Evolutionary conservation across 2,888 invertebrate species (phyloP).

Genomic region (Drosophila kanekoi): DNA sequence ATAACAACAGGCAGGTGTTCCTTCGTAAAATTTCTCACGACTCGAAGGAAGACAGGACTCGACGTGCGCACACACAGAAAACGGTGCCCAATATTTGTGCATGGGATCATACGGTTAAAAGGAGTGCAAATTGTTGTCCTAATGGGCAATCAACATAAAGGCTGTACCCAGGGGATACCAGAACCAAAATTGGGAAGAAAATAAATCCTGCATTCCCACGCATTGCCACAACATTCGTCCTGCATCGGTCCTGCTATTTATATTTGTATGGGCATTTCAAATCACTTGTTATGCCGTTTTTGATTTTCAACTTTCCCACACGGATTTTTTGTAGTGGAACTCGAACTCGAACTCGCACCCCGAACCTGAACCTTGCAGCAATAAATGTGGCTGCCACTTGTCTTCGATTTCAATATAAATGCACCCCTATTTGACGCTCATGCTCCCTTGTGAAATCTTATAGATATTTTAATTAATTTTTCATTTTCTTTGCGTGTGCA

Average conservation of each 20-base stretch:
- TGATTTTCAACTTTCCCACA: conserved; percentile 76
- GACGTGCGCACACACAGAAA: conserved; percentile 9
- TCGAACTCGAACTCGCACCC: conserved; percentile 33
- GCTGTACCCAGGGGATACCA: conserved; percentile 30
- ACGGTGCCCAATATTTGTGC: conserved; percentile 43
- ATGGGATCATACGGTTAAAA: conserved; percentile 62
- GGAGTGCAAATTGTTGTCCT: conserved; percentile 80
- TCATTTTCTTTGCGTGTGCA: conserved; percentile 10
- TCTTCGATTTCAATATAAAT: conserved; percentile 64
- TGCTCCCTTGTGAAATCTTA: conserved; percentile 46
- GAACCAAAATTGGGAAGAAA: neutral
- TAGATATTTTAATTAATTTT: conserved; percentile 77
- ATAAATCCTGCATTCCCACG: conserved; percentile 67
- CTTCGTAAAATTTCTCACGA: conserved; percentile 83
- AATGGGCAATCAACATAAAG: conserved; percentile 77
- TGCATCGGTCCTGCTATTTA: conserved; percentile 39
- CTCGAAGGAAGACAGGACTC: conserved; percentile 65
- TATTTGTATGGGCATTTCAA: conserved; percentile 63
- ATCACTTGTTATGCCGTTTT: conserved; percentile 74
- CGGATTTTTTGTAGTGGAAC: conserved; percentile 54
- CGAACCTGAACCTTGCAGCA: conserved; percentile 37
- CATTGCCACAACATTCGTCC: conserved; percentile 68
- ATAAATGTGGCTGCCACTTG: conserved; percentile 73
- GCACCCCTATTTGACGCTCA: conserved; percentile 53
- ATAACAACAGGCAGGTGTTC: conserved; percentile 84